Base-by-base conservation (phyloP, 1,140 invertebrate genomes). In the Ctenoplectra terminalis region DNA sequence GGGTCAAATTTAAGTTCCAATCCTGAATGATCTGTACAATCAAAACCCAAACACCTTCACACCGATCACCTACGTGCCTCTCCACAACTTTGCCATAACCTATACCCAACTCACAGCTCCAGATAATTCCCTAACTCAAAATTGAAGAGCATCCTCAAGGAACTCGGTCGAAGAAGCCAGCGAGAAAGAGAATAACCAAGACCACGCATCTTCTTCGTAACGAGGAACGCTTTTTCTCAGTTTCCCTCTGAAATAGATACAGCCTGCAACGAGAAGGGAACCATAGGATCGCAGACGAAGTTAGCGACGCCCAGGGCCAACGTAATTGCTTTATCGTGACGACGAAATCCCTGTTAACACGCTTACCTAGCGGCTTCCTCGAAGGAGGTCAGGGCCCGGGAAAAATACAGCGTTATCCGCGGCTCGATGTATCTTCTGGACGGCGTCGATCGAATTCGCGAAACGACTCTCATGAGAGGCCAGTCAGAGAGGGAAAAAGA, bases 341-440 rank as follows among this genome's bases (percentile, higher is more conserved):
- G 83, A 73, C 61, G 70, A 74, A 81, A 85, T 76, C 58, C 64
- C 54, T 52, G 83, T 67, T 75, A 86, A 85, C 52, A 48, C 73
- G 52, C 70, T 84, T 71, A 83, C 66, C 58, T 2, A 23, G 40
- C 63, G 29, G 75, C 70, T 67, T 56, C 73, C 67, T 61, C 31
- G 52, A 81, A 81, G 50, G 71, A 63, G 77, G 58, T 84, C 46
- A 58, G 67, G 66, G 66, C 81, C 56, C 82, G 70, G 60, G 83
- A 72, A 86, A 86, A 86, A 85, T 86, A 85, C 72, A 81, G 37
- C 66, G 60, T 48, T 85, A 85, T 81, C 77, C 77, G 70, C 56
- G 83, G 37, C 52, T n/a, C 40, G 50, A 50, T 52, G 29, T n/a
- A 1, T 84, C 34, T n/a, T 17, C 23, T 23, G 37, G n/a, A 26